phyloP scores from a whole-genome alignment of 1,140 invertebrate genomes.

The Akabosia matsudoensis region DNA sequence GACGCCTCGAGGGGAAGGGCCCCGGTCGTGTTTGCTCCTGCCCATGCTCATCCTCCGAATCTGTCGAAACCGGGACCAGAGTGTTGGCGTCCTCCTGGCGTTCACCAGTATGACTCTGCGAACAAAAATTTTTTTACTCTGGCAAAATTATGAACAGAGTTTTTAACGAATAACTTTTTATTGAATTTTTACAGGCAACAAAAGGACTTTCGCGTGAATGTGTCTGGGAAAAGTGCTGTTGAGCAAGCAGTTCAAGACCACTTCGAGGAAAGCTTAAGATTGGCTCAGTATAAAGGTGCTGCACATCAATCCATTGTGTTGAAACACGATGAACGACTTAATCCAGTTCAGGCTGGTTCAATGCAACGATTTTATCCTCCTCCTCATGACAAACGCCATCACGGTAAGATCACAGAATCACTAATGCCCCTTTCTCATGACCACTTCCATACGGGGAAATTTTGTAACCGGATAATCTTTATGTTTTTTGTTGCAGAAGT shows the following conservation, averaged over 20 bases:
- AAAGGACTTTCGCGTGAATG: slow-evolving; percentile 53
- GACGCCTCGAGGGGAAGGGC: slow-evolving; percentile 7
- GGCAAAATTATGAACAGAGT: neutral
- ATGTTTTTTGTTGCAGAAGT: slow-evolving; percentile 11
- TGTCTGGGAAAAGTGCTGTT: slow-evolving; percentile 62
- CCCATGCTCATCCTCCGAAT: neutral
- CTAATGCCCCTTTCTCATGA: neutral
- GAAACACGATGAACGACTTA: slow-evolving; percentile 26
- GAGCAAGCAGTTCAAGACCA: slow-evolving; percentile 81
- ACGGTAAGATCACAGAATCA: slow-evolving; percentile 15
- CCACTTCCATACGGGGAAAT: too few species aligned
- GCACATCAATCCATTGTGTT: slow-evolving; percentile 8
- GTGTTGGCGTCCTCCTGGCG: neutral
- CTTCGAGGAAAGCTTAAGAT: slow-evolving; percentile 80
- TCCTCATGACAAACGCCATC: slow-evolving; percentile 38
- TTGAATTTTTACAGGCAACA: neutral
- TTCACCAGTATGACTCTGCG: neutral
- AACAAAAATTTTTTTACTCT: neutral
- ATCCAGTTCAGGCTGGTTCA: neutral
- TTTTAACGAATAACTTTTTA: neutral
- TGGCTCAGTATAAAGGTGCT: slow-evolving; percentile 75
- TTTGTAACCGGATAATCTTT: slow-evolving; percentile 10
- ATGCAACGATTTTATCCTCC: neutral
- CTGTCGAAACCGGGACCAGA: neutral
- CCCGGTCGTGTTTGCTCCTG: slow-evolving; percentile 7